These are phyloP conservation scores for Athetis lepigone DNA, from an alignment of 2,888 invertebrate species.

Conservation along the genomic window DNA sequence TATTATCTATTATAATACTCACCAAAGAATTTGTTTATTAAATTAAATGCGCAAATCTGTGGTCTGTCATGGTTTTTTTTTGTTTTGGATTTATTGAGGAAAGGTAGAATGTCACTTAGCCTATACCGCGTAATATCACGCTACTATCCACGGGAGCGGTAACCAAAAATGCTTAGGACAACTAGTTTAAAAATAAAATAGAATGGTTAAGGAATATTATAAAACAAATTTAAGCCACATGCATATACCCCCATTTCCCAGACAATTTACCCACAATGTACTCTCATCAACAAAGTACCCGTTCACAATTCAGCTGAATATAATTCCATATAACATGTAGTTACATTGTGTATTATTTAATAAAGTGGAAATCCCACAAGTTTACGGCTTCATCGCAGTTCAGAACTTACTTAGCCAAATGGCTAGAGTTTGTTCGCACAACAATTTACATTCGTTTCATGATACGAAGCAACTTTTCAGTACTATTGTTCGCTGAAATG, in stretches of 20 bases:
- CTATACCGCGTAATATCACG: no score
- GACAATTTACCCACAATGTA: constrained; percentile 4
- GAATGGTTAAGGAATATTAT: no score
- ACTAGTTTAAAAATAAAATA: no score
- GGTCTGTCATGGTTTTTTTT: no score
- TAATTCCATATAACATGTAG: constrained; percentile 59
- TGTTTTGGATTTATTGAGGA: no score
- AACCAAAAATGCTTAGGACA: no score
- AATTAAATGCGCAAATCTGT: no score
- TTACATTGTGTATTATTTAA: constrained; percentile 76
- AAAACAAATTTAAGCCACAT: background rate
- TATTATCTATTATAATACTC: no score
- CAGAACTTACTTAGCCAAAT: constrained; percentile 73
- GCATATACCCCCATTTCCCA: background rate
- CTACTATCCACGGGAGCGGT: no score
- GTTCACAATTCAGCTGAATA: constrained; percentile 50
- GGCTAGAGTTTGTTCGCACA: constrained; percentile 69
- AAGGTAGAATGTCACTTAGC: no score
- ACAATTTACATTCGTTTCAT: constrained; percentile 75
- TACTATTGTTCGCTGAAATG: constrained; percentile 59
- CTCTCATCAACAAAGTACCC: constrained; percentile 35
- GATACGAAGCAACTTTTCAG: constrained; percentile 62
- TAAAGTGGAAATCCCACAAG: constrained; percentile 74
- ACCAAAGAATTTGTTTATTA: no score
- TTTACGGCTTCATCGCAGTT: constrained; percentile 75